Percentiles rank a stretch among this genome's conserved stretches.
phyloP scores from a whole-genome alignment of 2,113 vertebrate species.

The Petrocephalus zakoni region DNA sequence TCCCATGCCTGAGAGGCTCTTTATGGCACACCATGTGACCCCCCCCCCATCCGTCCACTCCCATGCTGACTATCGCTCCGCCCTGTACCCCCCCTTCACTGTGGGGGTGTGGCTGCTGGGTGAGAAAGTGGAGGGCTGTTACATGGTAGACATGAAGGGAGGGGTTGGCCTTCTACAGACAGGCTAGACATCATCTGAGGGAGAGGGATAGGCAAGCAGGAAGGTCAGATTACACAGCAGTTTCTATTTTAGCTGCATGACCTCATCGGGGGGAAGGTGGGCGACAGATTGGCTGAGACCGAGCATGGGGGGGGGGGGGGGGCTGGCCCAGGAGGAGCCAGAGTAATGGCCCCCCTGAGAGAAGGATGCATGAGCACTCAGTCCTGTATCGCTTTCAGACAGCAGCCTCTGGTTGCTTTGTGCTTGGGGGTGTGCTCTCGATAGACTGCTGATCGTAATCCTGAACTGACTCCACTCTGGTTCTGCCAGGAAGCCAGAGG shows the following conservation, averaged over 20 bases:
- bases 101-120: neutral
- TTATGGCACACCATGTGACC: neutral
- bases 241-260: constrained; percentile 37
- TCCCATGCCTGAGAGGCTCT: neutral
- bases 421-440: neutral
- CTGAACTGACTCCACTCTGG: neutral
- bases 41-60: neutral
- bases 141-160: neutral
- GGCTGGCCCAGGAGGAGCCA: neutral
- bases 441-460: neutral
- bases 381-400: neutral
- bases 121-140: neutral
- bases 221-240: constrained; percentile 35
- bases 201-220: constrained; percentile 23
- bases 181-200: neutral
- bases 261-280: constrained; percentile 24
- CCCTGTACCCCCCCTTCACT: constrained; percentile 31
- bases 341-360: neutral
- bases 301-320: neutral
- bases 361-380: neutral
- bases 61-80: constrained; percentile 46
- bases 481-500: neutral
- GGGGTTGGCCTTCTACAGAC: neutral
- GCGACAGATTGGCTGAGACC: neutral
- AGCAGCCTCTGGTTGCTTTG: too few relatives aligned